These are phyloP conservation scores for Mirounga angustirostris DNA, from an alignment of 2,113 vertebrate species.

Conservation along the genomic window DNA sequence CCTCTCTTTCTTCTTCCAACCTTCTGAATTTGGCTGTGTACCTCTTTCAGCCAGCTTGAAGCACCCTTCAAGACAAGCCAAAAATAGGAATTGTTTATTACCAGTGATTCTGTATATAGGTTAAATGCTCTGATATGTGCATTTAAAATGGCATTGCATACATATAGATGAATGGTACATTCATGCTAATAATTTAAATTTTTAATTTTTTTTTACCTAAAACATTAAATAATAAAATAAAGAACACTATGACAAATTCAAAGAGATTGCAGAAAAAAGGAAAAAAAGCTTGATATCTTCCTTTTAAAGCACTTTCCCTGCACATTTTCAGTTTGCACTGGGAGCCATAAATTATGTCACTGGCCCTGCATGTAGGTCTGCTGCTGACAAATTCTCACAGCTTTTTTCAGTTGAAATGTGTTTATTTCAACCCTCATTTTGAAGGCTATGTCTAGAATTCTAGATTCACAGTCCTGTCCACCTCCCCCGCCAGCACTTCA, in stretches of 20 bases:
- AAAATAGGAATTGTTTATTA: not conserved
- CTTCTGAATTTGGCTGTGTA: not conserved
- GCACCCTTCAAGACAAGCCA: not conserved
- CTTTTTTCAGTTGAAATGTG: not conserved
- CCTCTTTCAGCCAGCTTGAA: not conserved
- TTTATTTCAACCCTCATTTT: not conserved
- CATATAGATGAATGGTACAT: not conserved
- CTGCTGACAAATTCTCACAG: not conserved
- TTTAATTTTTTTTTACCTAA: not conserved
- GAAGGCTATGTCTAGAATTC: not conserved
- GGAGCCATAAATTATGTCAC: not conserved
- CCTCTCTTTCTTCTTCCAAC: not conserved
- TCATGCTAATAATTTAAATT: not conserved
- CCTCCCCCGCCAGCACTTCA: not conserved
- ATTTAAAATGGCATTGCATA: not conserved
- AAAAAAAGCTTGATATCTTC: not conserved
- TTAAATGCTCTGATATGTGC: not conserved
- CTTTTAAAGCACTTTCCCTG: not conserved
- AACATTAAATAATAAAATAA: not conserved
- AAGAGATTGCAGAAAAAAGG: not conserved
- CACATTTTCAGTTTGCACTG: not conserved
- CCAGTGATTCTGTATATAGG: not conserved
- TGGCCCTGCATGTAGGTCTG: not conserved
- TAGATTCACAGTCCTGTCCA: not conserved
- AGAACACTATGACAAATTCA: not conserved